Percentiles rank a stretch among this genome's conserved stretches.
Evolutionary conservation across 2,888 invertebrate species (phyloP).

Genomic region (Lobophora halterata): DNA sequence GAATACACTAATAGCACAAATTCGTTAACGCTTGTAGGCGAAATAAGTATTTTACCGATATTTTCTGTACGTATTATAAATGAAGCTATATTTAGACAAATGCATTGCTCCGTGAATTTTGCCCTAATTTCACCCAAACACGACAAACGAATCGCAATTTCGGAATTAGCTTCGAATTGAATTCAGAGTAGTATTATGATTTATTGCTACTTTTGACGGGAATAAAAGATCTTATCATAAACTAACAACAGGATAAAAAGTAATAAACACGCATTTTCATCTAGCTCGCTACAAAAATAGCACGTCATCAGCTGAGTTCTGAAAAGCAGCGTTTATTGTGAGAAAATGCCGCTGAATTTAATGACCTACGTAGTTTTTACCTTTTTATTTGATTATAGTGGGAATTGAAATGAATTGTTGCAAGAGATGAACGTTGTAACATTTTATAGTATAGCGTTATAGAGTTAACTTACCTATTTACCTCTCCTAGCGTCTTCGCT

Average conservation of each 20-base stretch:
- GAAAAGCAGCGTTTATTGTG: conserved; percentile 1
- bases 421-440: neutral
- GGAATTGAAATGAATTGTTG: conserved; percentile 1
- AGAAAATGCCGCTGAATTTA: conserved; percentile 5
- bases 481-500: no score
- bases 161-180: no score
- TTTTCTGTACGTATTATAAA: conserved; percentile 3
- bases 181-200: no score
- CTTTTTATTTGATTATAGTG: neutral
- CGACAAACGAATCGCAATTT: no score
- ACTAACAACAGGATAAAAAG: conserved; percentile 7
- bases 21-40: conserved; percentile 21
- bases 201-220: no score
- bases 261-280: conserved; percentile 17
- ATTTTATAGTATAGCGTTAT: no score
- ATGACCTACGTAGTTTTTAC: conserved; percentile 1
- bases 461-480: no score
- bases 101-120: no score
- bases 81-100: no score
- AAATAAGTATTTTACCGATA: conserved; percentile 9
- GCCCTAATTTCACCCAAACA: no score
- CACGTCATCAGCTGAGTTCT: neutral
- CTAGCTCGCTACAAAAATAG: conserved; percentile 8
- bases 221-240: no score
- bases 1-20: conserved; percentile 26